Evolutionary conservation across 2,797 vertebrate genomes (phyloP).

Genomic region (Galagoides demidoff): DNA sequence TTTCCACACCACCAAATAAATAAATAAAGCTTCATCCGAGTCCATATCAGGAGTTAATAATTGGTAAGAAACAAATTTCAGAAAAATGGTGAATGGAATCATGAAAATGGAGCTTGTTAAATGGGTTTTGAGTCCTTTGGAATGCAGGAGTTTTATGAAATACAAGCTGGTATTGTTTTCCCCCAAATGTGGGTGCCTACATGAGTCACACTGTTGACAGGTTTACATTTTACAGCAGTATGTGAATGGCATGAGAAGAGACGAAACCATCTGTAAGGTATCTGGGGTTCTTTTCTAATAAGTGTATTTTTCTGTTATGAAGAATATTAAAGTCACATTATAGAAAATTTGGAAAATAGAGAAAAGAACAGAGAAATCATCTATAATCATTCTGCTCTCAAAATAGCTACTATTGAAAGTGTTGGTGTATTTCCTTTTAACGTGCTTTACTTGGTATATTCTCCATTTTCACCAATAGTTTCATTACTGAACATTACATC

Average conservation of each 20-base stretch:
- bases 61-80: background rate
- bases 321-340: constrained; percentile 61
- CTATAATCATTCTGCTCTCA: constrained; percentile 42
- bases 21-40: background rate
- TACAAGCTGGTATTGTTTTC: constrained; percentile 55
- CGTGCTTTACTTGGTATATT: constrained; percentile 12
- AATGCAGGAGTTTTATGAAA: constrained; percentile 21
- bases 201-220: background rate
- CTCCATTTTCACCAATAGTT: constrained; percentile 36
- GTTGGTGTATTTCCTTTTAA: constrained; percentile 9
- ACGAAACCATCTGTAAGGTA: constrained; percentile 45
- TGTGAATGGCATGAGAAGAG: constrained; percentile 57
- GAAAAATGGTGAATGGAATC: background rate
- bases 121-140: background rate
- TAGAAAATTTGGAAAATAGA: constrained; percentile 65
- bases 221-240: constrained; percentile 47
- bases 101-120: background rate
- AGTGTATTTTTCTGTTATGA: constrained; percentile 60
- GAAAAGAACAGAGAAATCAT: constrained; percentile 65
- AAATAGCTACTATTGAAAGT: constrained; percentile 25
- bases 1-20: background rate
- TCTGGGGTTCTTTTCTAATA: constrained; percentile 55
- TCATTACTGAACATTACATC: constrained; percentile 23
- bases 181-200: background rate
- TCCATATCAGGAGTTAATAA: background rate